Percentiles rank a stretch among this genome's conserved stretches.
phyloP scores from a whole-genome alignment of 2,113 vertebrate species.

The Prionailurus bengalensis region DNA sequence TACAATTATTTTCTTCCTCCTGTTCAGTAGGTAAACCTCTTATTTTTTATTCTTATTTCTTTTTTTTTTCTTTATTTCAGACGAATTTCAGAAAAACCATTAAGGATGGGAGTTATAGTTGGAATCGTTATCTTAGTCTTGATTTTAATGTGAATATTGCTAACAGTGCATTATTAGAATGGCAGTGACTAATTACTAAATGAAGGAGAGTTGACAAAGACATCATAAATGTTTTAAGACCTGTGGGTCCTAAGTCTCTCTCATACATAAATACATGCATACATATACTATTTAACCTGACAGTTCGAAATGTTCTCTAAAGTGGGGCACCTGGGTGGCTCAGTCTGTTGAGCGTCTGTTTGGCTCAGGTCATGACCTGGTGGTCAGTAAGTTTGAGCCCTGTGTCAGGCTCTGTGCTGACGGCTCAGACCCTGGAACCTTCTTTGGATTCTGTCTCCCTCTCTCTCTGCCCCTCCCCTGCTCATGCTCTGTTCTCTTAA shows the following conservation, averaged over 20 bases:
- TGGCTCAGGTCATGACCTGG: no score
- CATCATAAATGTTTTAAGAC: background rate
- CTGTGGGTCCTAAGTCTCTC: background rate
- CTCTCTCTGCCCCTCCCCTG: no score
- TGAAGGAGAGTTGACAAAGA: background rate
- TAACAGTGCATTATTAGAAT: background rate
- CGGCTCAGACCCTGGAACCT: no score
- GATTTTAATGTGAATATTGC: background rate
- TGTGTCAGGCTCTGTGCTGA: no score
- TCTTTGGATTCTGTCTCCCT: no score
- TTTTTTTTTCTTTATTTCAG: background rate
- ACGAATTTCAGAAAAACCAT: background rate
- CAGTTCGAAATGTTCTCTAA: background rate
- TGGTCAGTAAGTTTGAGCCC: no score
- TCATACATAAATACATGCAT: background rate
- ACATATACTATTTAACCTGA: background rate
- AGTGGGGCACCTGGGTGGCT: no score
- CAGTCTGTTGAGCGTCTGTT: no score
- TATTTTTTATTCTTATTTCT: background rate
- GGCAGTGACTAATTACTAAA: background rate
- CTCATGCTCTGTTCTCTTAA: no score
- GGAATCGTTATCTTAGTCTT: background rate
- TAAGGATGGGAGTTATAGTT: background rate
- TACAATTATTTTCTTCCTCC: background rate
- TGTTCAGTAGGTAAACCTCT: background rate